Evolutionary conservation across 64 coral and sea anemone genomes (phyloP), one percentile per base, ranked within the genome.

Genomic region (Porites lutea): DNA sequence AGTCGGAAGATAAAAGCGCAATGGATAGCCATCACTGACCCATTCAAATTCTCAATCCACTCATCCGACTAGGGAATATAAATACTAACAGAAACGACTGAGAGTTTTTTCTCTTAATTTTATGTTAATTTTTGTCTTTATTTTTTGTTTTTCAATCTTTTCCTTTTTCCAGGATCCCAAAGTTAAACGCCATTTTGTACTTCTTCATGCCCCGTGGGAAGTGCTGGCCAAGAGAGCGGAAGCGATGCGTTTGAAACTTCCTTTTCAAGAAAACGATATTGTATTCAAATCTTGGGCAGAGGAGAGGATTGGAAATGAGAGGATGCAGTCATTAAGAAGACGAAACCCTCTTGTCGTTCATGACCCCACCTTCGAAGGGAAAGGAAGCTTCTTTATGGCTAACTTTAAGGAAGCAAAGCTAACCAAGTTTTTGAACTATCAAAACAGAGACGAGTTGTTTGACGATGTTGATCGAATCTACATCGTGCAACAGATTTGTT

Each of bases 121-220:
- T 37, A 37, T 37, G 27, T 37, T 37, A 37, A 37, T 37, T 37
- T 37, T 37, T 37, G 27, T 37, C 27, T 37, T 37, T 37, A n/a
- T n/a, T 37, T 37, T 37, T 37, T 37, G 0, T 37, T 37, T 37
- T 37, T 37, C 27, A 37, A 37, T 37, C 27, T 37, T 37, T 37
- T 37, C 27, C 27, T 37, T 37, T 8, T 22, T 48, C 54, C 70
- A 96, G 95, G 78, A 93, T 18, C 59, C 89, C 14, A 72, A 94
- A 52, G 74, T 87, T 51, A 84, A 94, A 51, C 85, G 95, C 8
- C 83, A 90, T 73, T 99, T 92, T 66, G 78, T 99, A 3, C 95
- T 96, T 60, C 60, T 99, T 46, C 97, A 99, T 67, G 90, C 90
- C 16, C 97, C 97, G 2, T 99, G 97, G 97, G 82, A 67, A 66